Conservation (phyloP, 2,797 vertebrate genomes). For the Petrocephalus sullivani region DNA sequence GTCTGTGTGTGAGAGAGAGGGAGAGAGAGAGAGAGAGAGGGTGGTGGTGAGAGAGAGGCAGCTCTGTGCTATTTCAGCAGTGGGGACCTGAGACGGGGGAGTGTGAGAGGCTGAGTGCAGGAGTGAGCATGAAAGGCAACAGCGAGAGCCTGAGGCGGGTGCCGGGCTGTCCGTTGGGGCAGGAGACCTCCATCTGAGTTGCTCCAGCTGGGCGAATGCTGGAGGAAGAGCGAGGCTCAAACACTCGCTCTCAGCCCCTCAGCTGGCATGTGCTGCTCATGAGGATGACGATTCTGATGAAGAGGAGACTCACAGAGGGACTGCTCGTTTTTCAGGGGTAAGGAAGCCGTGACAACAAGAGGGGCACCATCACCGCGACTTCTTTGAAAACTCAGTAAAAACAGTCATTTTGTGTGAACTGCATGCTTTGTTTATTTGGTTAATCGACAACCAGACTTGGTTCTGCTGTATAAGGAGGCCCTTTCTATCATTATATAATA, state of each 20-base stretch:
- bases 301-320: background rate
- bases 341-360: background rate
- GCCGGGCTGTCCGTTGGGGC: background rate
- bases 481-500: background rate
- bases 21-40: constrained; percentile 51
- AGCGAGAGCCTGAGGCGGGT: constrained; percentile 39
- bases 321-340: background rate
- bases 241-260: background rate
- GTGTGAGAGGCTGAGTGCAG: constrained; percentile 20
- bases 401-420: background rate
- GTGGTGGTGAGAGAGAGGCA: constrained; percentile 18
- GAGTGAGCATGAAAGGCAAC: constrained; percentile 48
- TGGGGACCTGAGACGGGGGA: background rate
- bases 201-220: background rate
- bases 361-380: background rate
- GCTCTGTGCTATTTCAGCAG: background rate
- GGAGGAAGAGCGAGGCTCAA: background rate
- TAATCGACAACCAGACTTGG: background rate
- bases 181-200: background rate
- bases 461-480: background rate
- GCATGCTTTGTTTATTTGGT: background rate
- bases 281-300: background rate
- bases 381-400: background rate
- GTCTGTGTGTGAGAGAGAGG: background rate
- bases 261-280: background rate